Evolutionary conservation across 35 echinoderm and acorn worm species (phyloP).

Genomic region (Ptychodera flava): DNA sequence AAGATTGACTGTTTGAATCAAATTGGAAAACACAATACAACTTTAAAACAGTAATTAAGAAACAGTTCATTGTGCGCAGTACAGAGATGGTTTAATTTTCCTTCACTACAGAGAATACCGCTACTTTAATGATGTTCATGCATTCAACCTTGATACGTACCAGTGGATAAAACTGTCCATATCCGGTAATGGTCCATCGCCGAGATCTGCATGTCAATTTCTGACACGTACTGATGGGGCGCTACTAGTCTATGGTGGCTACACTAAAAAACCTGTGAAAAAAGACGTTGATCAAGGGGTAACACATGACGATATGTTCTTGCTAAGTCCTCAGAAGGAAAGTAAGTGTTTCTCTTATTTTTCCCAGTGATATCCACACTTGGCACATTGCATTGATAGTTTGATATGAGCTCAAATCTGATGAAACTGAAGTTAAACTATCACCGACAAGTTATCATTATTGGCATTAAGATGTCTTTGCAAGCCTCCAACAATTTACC

Average conservation of each 20-base stretch:
- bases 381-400: too few relatives aligned
- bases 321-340: neutral
- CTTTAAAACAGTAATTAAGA: too few relatives aligned
- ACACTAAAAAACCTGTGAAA: neutral
- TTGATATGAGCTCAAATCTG: too few relatives aligned
- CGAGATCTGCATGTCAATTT: neutral
- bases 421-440: too few relatives aligned
- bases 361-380: too few relatives aligned
- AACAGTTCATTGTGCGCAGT: too few relatives aligned
- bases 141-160: neutral
- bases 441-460: too few relatives aligned
- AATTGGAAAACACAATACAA: too few relatives aligned
- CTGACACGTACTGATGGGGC: neutral
- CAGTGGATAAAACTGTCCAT: neutral
- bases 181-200: neutral
- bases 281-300: neutral
- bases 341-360: too few relatives aligned
- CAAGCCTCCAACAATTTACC: too few relatives aligned
- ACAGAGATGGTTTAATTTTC: neutral
- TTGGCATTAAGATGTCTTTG: too few relatives aligned
- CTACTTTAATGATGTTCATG: neutral
- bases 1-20: too few relatives aligned
- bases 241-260: neutral
- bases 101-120: neutral
- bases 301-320: neutral